Evolutionary conservation across 2,888 invertebrate genomes (phyloP).

Genomic region (Kuschelorhynchus macadamiae): DNA sequence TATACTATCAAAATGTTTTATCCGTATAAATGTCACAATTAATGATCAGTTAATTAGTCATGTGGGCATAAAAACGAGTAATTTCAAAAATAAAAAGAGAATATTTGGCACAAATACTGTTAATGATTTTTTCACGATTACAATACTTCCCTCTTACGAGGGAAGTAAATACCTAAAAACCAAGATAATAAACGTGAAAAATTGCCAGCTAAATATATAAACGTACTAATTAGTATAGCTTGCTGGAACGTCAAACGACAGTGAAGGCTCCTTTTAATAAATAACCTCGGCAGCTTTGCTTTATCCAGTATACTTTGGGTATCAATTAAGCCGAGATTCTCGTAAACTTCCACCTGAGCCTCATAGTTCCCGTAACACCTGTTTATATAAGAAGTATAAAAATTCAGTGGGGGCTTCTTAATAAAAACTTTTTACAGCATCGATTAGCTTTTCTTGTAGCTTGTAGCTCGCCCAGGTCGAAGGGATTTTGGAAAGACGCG

Average conservation of each 20-base stretch:
- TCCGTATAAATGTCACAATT: no score
- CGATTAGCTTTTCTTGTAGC: slow-evolving; percentile 16
- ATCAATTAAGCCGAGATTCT: slow-evolving; percentile 35
- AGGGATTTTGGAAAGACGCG: background rate
- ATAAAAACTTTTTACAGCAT: slow-evolving; percentile 23
- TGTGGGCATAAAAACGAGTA: no score
- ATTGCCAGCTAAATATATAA: slow-evolving; percentile 13
- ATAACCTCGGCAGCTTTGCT: slow-evolving; percentile 28
- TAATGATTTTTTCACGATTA: no score
- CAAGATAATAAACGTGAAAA: no score
- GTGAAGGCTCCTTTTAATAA: slow-evolving; percentile 27
- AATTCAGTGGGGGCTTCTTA: slow-evolving; percentile 20
- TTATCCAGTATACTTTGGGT: slow-evolving; percentile 31
- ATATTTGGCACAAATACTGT: no score
- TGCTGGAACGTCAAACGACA: slow-evolving; percentile 23
- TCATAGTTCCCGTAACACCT: slow-evolving; percentile 35
- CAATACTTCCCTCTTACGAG: no score
- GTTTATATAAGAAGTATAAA: slow-evolving; percentile 34
- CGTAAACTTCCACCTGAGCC: slow-evolving; percentile 36
- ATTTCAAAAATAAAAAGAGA: no score
- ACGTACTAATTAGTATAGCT: slow-evolving; percentile 23
- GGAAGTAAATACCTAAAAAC: no score
- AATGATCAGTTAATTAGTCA: no score
- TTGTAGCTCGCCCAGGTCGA: background rate
- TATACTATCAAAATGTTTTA: no score